Evolutionary conservation across 2,113 vertebrate species (phyloP), one percentile per base, ranked within the genome.

Genomic region (Seriola aureovittata): DNA sequence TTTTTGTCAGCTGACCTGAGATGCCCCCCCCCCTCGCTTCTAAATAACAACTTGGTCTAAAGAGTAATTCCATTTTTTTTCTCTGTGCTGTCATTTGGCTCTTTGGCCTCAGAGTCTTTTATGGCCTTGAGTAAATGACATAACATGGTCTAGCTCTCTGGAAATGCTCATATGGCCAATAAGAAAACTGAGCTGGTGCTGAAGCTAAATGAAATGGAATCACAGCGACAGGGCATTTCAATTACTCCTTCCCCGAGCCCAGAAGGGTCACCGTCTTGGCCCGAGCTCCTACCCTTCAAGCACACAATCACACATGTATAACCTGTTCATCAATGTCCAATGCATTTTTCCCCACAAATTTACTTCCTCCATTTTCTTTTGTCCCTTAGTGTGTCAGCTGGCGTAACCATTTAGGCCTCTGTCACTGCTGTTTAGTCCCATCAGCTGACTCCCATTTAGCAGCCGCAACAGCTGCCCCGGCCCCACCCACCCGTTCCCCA

Each of bases 381-480:
- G 91, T 93, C 75, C 87, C 72, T 77, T 3, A 55, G 81, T 57
- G 48, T 70, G 85, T 91, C 62, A 75, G 76, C 84, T 80, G 91
- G 83, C 44, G 48, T 52, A 38, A 14, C 79, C 59, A 90, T 91
- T 94, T 90, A 88, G 85, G 81, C 63, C 79, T 57, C 88, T 21
- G 64, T 69, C 67, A 29, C 72, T 70, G 81, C 85, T 82, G 81
- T 80, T 95, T 84, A 86, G 88, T 57, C 72, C 65, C 29, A 68
- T 94, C 93, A 94, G 93, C 92, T 91, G 93, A 93, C 91, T 91
- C 93, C 93, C 93, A 92, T 91, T 95, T 94, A 94, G 86, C 79
- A 84, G 65, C 44, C 46, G 14, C 78, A 88, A 91, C 91, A 93
- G 93, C 93, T 92, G 92, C 62, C 73, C 32, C 25, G 16, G 34